A percentile compares a stretch with the other conserved stretches of the same genome.
phyloP scores from a whole-genome alignment of 2,797 vertebrate genomes.

The Heteromormyrus szaboi region DNA sequence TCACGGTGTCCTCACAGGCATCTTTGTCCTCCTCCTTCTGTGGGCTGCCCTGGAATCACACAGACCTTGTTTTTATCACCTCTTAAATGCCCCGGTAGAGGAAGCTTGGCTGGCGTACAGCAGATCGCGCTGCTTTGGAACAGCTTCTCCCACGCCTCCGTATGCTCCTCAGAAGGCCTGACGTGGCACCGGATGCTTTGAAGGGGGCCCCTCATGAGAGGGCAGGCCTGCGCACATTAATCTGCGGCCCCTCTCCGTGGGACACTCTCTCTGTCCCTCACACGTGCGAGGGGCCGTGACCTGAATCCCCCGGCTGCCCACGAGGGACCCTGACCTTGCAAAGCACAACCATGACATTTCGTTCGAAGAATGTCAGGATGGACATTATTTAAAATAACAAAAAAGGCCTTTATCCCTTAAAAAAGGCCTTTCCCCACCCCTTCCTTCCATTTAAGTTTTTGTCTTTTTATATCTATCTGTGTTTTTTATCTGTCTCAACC shows the following conservation, averaged over 20 bases:
- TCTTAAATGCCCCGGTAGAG: background rate
- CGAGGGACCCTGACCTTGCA: background rate
- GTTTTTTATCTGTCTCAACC: background rate
- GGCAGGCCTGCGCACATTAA: background rate
- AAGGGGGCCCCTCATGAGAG: background rate
- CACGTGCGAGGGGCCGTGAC: conserved; percentile 1
- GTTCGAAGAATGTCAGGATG: background rate
- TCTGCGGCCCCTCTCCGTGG: background rate
- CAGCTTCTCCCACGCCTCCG: background rate
- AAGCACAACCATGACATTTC: background rate
- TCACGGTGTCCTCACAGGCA: background rate
- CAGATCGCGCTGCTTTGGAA: background rate
- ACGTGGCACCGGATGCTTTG: background rate
- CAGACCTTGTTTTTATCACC: background rate
- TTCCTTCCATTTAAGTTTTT: background rate
- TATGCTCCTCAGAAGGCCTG: background rate
- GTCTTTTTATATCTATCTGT: background rate
- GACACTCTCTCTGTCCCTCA: background rate
- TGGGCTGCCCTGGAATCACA: background rate
- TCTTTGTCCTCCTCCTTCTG: background rate
- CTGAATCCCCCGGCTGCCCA: background rate
- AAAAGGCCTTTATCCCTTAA: background rate
- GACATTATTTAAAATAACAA: conserved; percentile 12
- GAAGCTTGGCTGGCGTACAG: background rate
- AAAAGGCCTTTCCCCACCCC: background rate